phyloP scores from a whole-genome alignment of 2,797 vertebrate genomes.

The Brachyrhaphis roseni region DNA sequence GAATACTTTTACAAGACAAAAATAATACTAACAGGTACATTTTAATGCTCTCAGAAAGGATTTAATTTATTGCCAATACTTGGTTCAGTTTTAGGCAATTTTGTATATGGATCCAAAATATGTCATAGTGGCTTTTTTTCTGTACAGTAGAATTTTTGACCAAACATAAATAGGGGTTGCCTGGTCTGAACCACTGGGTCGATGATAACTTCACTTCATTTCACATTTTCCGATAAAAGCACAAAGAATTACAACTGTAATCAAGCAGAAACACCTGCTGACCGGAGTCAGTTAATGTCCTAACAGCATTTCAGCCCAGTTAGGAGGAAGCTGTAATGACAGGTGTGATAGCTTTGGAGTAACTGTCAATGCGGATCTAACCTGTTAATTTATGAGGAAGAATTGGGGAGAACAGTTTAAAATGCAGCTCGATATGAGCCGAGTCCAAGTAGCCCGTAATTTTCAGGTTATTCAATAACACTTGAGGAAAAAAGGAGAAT shows the following conservation, averaged over 20 bases:
- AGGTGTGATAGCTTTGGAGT: conserved; percentile 26
- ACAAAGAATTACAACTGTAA: background rate
- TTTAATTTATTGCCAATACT: background rate
- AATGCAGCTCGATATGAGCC: conserved; percentile 4
- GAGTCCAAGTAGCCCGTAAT: background rate
- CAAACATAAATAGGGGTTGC: background rate
- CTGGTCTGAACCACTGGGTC: background rate
- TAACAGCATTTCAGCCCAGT: background rate
- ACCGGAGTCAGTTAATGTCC: background rate
- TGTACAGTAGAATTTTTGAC: background rate
- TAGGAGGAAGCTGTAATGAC: conserved; percentile 13
- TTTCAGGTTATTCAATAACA: background rate
- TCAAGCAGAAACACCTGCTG: conserved; percentile 11
- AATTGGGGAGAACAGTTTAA: conserved; percentile 10
- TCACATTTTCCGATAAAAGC: background rate
- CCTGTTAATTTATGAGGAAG: conserved; percentile 27
- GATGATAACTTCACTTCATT: background rate
- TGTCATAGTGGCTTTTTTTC: background rate
- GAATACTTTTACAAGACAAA: background rate
- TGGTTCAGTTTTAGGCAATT: background rate
- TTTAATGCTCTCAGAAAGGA: background rate
- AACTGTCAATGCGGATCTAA: conserved; percentile 27
- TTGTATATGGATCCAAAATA: background rate
- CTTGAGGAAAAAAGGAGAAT: conserved; percentile 2
- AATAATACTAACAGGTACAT: background rate